phyloP scores from a whole-genome alignment of 2,797 vertebrate species.

The Rhabdomys pumilio region DNA sequence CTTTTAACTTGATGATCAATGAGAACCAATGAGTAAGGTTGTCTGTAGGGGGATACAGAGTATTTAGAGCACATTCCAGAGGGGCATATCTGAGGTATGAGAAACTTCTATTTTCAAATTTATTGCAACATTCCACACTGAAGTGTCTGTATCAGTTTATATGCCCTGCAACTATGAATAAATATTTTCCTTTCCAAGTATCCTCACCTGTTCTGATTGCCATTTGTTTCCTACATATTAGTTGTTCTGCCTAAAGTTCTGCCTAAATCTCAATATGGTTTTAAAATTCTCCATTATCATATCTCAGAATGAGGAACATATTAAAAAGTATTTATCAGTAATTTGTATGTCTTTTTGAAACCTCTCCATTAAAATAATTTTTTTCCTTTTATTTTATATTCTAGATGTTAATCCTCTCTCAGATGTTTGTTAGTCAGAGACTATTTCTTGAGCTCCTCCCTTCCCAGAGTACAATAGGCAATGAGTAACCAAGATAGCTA shows the following conservation, averaged over 20 bases:
- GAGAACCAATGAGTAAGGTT: neutral
- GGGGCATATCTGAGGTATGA: neutral
- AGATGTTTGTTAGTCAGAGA: no score
- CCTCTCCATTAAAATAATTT: neutral
- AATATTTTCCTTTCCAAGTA: neutral
- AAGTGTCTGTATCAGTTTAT: neutral
- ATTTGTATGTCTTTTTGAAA: neutral
- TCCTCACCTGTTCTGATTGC: no score
- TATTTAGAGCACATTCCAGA: neutral
- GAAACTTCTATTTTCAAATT: neutral
- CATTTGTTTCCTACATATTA: neutral
- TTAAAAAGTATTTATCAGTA: neutral
- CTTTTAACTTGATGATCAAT: neutral
- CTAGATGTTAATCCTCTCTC: neutral
- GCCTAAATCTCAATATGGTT: neutral
- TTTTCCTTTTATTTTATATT: neutral
- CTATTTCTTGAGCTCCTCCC: no score
- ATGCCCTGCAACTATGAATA: neutral
- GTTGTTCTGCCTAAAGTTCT: neutral
- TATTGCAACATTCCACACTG: neutral
- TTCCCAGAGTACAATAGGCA: no score
- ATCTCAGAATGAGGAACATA: no score
- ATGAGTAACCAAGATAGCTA: no score
- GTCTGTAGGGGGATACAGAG: neutral
- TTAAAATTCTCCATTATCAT: neutral